phyloP scores from a whole-genome alignment of 2,113 vertebrate species.

The Sphyrna mokarran region DNA sequence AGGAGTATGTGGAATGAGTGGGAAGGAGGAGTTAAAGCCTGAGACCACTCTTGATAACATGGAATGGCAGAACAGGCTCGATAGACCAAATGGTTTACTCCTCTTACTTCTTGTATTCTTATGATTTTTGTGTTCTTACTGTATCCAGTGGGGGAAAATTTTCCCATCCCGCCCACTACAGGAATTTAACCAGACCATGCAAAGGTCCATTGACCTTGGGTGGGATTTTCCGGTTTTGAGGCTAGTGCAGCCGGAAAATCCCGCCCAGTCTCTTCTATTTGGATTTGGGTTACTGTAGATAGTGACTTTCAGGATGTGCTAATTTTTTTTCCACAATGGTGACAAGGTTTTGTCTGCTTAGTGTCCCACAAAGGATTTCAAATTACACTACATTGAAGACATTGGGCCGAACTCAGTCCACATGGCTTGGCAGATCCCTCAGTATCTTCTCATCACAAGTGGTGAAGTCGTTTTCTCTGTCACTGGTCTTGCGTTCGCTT shows the following conservation, averaged over 20 bases:
- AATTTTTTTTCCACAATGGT: background rate
- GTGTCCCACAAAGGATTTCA: slow-evolving; percentile 44
- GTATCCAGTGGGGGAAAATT: background rate
- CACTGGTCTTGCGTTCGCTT: slow-evolving; percentile 90
- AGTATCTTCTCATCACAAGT: slow-evolving; percentile 85
- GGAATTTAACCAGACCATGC: no score
- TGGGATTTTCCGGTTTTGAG: no score
- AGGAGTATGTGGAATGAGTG: no score
- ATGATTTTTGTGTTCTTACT: background rate
- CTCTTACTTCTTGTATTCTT: background rate
- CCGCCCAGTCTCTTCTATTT: background rate
- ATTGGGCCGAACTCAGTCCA: slow-evolving; percentile 70
- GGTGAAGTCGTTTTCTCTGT: slow-evolving; percentile 90
- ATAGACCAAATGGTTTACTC: background rate
- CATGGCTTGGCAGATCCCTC: slow-evolving; percentile 89
- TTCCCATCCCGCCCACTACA: no score
- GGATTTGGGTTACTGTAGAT: background rate
- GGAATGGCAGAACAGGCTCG: background rate
- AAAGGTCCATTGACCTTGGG: no score
- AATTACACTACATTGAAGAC: slow-evolving; percentile 48
- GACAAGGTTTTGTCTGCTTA: slow-evolving; percentile 37
- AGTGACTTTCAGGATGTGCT: background rate
- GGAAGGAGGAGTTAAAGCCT: background rate
- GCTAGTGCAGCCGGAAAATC: no score
- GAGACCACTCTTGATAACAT: background rate